Base-by-base conservation (phyloP, 2,888 invertebrate genomes). In the Linnaemya tessellans region DNA sequence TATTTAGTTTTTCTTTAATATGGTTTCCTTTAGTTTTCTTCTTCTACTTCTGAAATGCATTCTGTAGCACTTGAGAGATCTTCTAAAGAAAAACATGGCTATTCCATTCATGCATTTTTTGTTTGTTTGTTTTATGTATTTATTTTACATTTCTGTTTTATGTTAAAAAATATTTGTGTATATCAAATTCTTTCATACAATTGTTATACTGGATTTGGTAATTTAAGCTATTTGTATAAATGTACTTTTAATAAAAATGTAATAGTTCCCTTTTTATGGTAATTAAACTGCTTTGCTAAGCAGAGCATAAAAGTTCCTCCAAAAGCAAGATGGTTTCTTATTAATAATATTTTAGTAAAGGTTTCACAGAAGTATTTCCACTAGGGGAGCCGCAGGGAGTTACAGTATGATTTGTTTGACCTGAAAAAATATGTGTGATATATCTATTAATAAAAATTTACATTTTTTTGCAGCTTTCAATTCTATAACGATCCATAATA, bases 271-370 rank as follows among this genome's bases (percentile, higher is more conserved):
- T 41, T 58, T 25, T 56, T 20, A 30, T 46, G 18, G 11, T 15
- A 73, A 79, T 8, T 77, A 87, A 87, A 84, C 60, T 87, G 86
- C 87, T 81, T 64, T 75, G 86, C 87, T 88, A 87, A 88, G 87
- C 88, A 87, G 88, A 88, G 88, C 88, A 87, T 84, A 75, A 82
- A 77, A 62, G 41, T 75, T 81, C 22, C 25, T 22, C 35, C 49
- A 30, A 81, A 84, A 74, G 70, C 84, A 85, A 79, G 82, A 79
- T 79, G 54, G 71, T 60, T 60, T 58, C 46, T 64, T 67, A 38
- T 64, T 30, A n/a, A 30, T 51, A 54, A 25, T 80, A 30, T 60
- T 38, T 60, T 51, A 38, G 46, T n/a, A 79, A 79, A 79, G n/a
- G 18, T 43, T 71, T 79, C 43, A 25, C 22, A 58, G 30, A 30